Conservation (phyloP, 2,888 invertebrate species). For the Melanophora roralis region DNA sequence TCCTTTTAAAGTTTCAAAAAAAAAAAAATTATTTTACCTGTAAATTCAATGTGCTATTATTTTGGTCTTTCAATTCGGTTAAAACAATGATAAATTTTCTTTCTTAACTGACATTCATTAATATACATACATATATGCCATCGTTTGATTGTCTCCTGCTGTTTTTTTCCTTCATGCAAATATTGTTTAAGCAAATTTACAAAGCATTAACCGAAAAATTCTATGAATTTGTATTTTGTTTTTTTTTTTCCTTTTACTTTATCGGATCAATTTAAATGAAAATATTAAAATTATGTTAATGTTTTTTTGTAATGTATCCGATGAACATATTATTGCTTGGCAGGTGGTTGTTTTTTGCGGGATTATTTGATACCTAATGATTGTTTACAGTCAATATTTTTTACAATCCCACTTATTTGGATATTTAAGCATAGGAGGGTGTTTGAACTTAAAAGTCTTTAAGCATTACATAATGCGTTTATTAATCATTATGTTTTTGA, state of each 20-base stretch:
- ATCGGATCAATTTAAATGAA: not conserved
- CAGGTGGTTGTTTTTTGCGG: not conserved
- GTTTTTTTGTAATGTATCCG: not conserved
- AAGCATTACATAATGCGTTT: conserved; percentile 8
- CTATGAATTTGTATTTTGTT: not conserved
- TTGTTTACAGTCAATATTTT: too few species aligned
- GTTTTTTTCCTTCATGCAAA: not conserved
- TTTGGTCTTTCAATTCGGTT: too few species aligned
- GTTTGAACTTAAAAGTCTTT: conserved; percentile 3
- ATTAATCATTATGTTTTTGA: conserved; percentile 35
- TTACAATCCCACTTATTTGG: too few species aligned
- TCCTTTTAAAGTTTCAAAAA: too few species aligned
- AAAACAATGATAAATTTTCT: too few species aligned
- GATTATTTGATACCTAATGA: not conserved
- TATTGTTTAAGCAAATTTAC: not conserved
- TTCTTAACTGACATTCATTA: too few species aligned
- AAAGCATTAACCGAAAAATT: too few species aligned
- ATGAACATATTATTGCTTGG: not conserved
- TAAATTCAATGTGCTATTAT: too few species aligned
- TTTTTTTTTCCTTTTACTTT: not conserved
- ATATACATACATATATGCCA: too few species aligned
- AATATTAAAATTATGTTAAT: conserved; percentile 13
- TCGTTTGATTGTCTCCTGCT: not conserved
- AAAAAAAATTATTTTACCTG: too few species aligned
- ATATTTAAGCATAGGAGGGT: too few species aligned